Evolutionary conservation across 2,113 vertebrate species (phyloP), one percentile per base, ranked within the genome.

Genomic region (Theristicus caerulescens): DNA sequence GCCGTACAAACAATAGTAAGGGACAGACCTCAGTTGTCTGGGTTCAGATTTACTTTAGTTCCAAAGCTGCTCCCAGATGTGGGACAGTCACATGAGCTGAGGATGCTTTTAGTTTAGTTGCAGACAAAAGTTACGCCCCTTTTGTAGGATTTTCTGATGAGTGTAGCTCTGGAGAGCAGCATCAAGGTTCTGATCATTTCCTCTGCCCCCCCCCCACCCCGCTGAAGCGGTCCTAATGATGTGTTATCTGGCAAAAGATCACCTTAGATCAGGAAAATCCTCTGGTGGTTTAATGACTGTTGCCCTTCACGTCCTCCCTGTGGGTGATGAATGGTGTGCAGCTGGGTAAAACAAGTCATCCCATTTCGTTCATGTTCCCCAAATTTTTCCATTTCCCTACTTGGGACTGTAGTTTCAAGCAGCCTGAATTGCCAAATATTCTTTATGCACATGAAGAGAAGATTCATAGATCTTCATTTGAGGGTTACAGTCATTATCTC

Each of bases 191-290:
- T 57, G 21, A 34, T 57, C 0, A 11, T 47, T 80, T 86, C 26
- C 19, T 59, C 1, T 64, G 10, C 7, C 31, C 9, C 7, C 9
- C 32, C 17, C 11, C 1, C 47, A n/a, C 11, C 9, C 1, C 0
- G 2, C 11, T 67, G 44, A 73, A 91, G 58, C 11, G 10, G 14
- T 61, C 70, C 38, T 54, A 10, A 42, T 42, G 59, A 34, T 62
- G 36, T 62, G 32, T 84, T 74, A 78, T 17, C 26, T 83, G 71
- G n/a, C n/a, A 77, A 64, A 94, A 64, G 4, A 36, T 67, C 42
- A 40, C 32, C 18, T 42, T 34, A 52, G 32, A 59, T 49, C 34
- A 64, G 79, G 25, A 57, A 42, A 52, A 46, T 59, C 42, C 22
- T 85, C 21, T 57, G 42, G 8, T 83, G 72, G 46, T 15, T 76